Conservation (phyloP, 2,797 vertebrate species). For the Poecile montanus region DNA sequence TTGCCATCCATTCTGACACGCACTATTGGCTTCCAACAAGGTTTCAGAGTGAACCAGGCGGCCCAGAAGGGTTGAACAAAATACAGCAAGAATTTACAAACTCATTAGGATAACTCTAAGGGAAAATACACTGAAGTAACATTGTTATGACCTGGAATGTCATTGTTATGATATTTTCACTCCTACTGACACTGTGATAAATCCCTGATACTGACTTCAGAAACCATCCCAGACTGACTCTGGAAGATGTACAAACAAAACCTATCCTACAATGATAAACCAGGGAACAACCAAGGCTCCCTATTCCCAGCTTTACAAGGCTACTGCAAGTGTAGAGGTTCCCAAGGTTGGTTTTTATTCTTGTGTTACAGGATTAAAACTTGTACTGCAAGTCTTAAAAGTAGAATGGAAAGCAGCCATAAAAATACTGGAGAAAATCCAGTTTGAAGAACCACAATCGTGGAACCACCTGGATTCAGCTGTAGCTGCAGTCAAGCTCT, state of each 20-base stretch:
- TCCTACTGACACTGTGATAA: background rate
- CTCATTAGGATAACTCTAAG: background rate
- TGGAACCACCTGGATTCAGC: background rate
- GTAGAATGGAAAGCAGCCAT: background rate
- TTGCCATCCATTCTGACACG: background rate
- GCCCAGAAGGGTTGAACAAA: background rate
- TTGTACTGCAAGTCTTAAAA: background rate
- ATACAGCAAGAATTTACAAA: background rate
- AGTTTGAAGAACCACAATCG: background rate
- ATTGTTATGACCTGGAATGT: background rate
- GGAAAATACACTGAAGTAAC: background rate
- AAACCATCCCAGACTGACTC: background rate
- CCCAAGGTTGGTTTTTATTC: background rate
- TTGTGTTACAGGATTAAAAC: conserved; percentile 20
- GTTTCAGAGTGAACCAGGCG: background rate
- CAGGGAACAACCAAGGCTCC: background rate
- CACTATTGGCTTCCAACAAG: background rate
- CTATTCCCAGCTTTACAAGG: background rate
- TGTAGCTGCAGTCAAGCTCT: background rate
- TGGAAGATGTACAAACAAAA: background rate
- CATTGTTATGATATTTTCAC: background rate
- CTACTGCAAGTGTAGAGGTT: background rate
- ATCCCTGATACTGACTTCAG: background rate
- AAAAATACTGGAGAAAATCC: conserved; percentile 11
- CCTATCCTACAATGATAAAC: background rate